Base-by-base conservation (phyloP, 2,797 vertebrate species). In the Lemur catta region DNA sequence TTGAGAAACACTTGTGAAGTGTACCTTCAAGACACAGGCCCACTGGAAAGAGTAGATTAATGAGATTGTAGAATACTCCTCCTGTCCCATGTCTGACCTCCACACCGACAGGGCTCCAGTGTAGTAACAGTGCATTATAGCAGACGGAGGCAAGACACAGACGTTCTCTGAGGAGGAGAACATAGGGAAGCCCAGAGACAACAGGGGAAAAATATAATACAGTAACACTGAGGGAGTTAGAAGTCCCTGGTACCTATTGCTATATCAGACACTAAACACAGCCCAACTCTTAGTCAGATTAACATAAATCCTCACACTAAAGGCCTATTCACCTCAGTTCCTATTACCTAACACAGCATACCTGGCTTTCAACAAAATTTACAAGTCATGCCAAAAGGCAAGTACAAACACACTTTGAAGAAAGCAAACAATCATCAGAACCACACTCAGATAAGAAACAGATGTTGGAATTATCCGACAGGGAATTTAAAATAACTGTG, bases 401-500 rank as follows among this genome's bases (percentile, higher is more conserved):
- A 69, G 30, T 43, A 61, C 59, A 84, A 78, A 33, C 26, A 71
- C 17, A 86, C 15, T 80, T n/a, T 24, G 12, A 50, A 59, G 74
- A 50, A 88, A 88, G 28, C 13, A 88, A 88, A 82, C 14, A 30
- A n/a, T 18, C 15, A 87, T 87, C 33, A 75, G 67, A 76, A 92
- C 57, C 30, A 87, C 24, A 67, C 30, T 75, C 59, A 75, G 48
- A 82, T 57, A 86, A 74, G 38, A 74, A 80, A 55, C 22, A 75
- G 48, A 76, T 59, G n/a, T 43, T 82, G 69, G 41, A 50, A 52
- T 50, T 41, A 76, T 82, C 24, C 57, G 26, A 55, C 18, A 79
- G 50, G 41, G n/a, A 92, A 87, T 88, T 88, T 67, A 81, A 92
- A 67, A 75, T 91, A 82, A 67, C 69, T 48, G 22, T 82, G 38